A percentile compares a stretch with the other conserved stretches of the same genome.
phyloP scores from a whole-genome alignment of 2,797 vertebrate genomes.

The Gobionotothen gibberifrons region DNA sequence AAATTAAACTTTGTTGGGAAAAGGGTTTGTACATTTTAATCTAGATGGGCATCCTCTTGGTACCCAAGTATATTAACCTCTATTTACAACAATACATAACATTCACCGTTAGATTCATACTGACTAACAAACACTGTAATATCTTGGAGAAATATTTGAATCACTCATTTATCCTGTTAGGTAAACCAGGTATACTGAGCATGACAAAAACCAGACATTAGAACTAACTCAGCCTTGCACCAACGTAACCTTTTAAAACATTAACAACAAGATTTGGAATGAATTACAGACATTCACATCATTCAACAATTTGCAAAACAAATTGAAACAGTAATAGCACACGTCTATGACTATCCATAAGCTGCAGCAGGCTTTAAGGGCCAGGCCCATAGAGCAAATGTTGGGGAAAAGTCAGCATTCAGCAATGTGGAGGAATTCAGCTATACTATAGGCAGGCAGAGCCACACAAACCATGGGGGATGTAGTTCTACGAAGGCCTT shows the following conservation, averaged over 20 bases:
- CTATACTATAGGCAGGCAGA: conserved; percentile 67
- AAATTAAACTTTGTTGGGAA: neutral
- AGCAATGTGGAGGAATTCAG: conserved; percentile 74
- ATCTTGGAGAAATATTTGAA: neutral
- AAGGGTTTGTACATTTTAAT: neutral
- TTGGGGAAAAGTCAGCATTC: conserved; percentile 63
- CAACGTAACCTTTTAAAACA: conserved; percentile 11
- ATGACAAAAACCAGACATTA: conserved; percentile 6
- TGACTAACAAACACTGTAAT: neutral
- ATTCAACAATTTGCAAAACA: conserved; percentile 12
- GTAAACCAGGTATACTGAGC: neutral
- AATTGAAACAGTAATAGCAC: conserved; percentile 12
- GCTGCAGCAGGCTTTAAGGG: conserved; percentile 39
- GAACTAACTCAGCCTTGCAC: neutral
- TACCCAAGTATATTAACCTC: neutral
- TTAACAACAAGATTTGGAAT: neutral
- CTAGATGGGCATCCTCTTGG: neutral
- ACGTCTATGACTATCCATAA: conserved; percentile 29
- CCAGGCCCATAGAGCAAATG: conserved; percentile 46
- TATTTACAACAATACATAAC: conserved; percentile 8
- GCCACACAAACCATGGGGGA: conserved; percentile 70
- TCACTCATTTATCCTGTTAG: conserved; percentile 6
- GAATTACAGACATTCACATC: neutral
- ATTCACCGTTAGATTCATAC: conserved; percentile 10
- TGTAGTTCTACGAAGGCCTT: conserved; percentile 74